Base-by-base conservation (phyloP, 2,797 vertebrate species). In the Scleropages formosus region DNA sequence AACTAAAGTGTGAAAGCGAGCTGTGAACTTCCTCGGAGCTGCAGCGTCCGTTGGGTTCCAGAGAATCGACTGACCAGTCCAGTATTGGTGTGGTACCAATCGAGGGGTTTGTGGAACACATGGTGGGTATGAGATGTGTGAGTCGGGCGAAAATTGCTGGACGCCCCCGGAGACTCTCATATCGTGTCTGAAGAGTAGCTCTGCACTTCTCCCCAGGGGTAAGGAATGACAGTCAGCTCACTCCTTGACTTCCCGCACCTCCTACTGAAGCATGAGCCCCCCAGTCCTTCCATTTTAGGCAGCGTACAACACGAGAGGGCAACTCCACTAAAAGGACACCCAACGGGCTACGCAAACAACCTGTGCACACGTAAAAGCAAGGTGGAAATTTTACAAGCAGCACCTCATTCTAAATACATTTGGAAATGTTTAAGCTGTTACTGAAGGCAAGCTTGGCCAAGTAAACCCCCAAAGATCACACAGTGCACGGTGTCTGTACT, bases 41-140 rank as follows among this genome's bases (percentile, higher is more conserved):
- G 39, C 80, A 81, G 70, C 11, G 20, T 62, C 76, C 61, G 78
- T 61, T 82, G 51, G 60, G 74, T 13, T 46, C 53, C 53, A 12
- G 49, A 12, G 12, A 53, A 8, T 8, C 7, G 49, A 53, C 7
- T 12, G 7, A 46, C 27, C 31, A 11, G 44, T 16, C 15, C 20
- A 39, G 49, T 10, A 16, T 20, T 31, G n/a, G 39, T 9, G 39
- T 12, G n/a, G n/a, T n/a, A n/a, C n/a, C n/a, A n/a, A n/a, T n/a
- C n/a, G n/a, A n/a, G n/a, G n/a, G n/a, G n/a, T n/a, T n/a, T 15
- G 8, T 8, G 15, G 18, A 15, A 4, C 0, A 22, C 44, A 18
- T 10, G 20, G 12, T 67, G 15, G 44, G 13, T 69, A 20, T 69
- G 27, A 27, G 58, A 51, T 15, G 47, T 20, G 26, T n/a, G 12